phyloP scores from a whole-genome alignment of 2,888 invertebrate species.

The Pinctada fucata region DNA sequence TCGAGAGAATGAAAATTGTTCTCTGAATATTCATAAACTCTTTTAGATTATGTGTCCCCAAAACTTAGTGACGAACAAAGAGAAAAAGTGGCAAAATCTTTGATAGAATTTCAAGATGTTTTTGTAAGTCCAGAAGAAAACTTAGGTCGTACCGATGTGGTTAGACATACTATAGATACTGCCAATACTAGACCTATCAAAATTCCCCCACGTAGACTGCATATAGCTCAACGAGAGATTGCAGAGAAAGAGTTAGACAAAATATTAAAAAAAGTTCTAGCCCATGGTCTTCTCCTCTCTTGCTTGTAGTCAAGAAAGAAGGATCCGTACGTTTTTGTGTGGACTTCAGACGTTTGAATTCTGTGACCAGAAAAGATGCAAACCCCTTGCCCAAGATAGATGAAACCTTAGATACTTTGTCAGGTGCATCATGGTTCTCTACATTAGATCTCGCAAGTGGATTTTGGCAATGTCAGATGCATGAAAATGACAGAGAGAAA shows the following conservation, averaged over 20 bases:
- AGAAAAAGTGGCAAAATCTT: conserved; percentile 8
- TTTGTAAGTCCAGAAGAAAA: conserved; percentile 31
- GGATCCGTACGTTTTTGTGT: conserved; percentile 21
- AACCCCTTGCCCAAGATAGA: conserved; percentile 13
- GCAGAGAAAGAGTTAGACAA: conserved; percentile 26
- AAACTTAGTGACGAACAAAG: conserved; percentile 1
- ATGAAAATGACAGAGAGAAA: conserved; percentile 2
- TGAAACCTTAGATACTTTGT: conserved; percentile 3
- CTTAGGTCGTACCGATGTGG: conserved; percentile 24
- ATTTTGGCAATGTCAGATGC: background rate
- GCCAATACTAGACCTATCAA: conserved; percentile 23
- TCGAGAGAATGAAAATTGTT: background rate
- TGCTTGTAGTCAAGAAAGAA: conserved; percentile 28
- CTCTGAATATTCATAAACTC: conserved; percentile 23
- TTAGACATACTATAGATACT: conserved; percentile 27
- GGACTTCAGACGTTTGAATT: conserved; percentile 17
- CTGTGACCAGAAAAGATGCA: conserved; percentile 10
- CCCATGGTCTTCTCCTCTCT: conserved; percentile 22
- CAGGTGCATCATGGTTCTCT: background rate
- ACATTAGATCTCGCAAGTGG: background rate
- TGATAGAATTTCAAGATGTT: conserved; percentile 20
- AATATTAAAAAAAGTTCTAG: conserved; percentile 34
- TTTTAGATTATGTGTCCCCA: background rate
- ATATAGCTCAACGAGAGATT: conserved; percentile 24
- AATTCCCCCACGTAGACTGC: conserved; percentile 29